phyloP scores from a whole-genome alignment of 2,888 invertebrate species.

The Epinotia demarniana region DNA sequence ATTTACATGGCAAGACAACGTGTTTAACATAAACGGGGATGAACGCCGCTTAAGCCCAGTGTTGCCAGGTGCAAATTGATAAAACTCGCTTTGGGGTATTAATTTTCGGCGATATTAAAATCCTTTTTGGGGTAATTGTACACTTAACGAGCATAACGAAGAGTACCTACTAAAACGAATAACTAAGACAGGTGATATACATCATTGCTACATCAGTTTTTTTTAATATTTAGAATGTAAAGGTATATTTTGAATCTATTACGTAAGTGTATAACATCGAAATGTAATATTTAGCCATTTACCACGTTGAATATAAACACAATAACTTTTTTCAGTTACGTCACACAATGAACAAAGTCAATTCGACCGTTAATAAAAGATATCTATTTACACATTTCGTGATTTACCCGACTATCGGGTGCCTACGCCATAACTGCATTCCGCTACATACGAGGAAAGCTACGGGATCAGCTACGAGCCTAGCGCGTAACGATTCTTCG shows the following conservation, averaged over 20 bases:
- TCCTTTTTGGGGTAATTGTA: not conserved
- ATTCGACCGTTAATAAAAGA: no score
- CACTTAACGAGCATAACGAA: not conserved
- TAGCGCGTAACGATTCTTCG: no score
- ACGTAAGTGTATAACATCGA: not conserved
- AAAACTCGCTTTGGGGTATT: conserved; percentile 24
- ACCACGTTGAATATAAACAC: not conserved
- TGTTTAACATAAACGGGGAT: conserved; percentile 44
- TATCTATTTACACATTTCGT: no score
- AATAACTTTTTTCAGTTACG: no score
- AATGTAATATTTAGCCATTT: not conserved
- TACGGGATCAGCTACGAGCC: no score
- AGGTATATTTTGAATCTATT: no score
- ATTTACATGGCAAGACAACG: conserved; percentile 41
- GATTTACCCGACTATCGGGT: no score
- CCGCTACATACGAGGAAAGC: no score
- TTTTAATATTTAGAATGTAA: no score
- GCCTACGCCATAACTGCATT: no score
- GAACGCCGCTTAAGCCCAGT: conserved; percentile 34
- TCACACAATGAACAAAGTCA: no score
- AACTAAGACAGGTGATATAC: no score
- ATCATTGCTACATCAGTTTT: not conserved
- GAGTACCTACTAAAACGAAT: not conserved
- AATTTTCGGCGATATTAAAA: not conserved
- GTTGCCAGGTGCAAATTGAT: conserved; percentile 44